Evolutionary conservation across 2,797 vertebrate species (phyloP).

Genomic region (Malurus splendens): DNA sequence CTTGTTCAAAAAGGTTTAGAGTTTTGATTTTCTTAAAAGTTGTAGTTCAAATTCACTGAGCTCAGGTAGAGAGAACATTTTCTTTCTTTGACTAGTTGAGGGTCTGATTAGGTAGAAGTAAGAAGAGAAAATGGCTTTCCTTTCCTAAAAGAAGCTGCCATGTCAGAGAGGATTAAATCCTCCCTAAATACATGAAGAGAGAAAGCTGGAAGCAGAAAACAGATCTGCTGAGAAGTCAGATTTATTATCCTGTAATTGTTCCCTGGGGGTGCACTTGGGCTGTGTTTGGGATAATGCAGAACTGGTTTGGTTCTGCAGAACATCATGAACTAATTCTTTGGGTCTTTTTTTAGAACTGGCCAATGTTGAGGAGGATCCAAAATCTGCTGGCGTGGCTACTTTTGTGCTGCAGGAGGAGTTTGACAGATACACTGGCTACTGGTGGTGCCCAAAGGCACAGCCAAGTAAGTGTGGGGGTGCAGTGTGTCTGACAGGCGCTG

Average conservation of each 20-base stretch:
- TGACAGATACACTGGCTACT: conserved; percentile 81
- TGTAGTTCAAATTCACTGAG: background rate
- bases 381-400: conserved; percentile 78
- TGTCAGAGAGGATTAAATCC: background rate
- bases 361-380: conserved; percentile 77
- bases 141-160: background rate
- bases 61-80: background rate
- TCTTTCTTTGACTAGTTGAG: background rate
- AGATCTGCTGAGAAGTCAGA: conserved; percentile 21
- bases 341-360: conserved; percentile 65
- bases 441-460: conserved; percentile 78
- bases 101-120: background rate
- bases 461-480: conserved; percentile 61
- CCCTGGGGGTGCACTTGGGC: background rate
- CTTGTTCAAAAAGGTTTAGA: background rate
- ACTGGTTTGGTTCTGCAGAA: background rate
- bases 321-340: background rate
- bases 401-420: conserved; percentile 83
- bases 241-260: background rate
- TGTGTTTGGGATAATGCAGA: background rate
- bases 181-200: background rate
- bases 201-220: background rate
- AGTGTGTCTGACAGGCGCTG: background rate
- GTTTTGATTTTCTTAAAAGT: background rate
- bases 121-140: background rate